Evolutionary conservation across 2,888 invertebrate species (phyloP), one percentile per base, ranked within the genome.

Genomic region (Cheilosia urbana): DNA sequence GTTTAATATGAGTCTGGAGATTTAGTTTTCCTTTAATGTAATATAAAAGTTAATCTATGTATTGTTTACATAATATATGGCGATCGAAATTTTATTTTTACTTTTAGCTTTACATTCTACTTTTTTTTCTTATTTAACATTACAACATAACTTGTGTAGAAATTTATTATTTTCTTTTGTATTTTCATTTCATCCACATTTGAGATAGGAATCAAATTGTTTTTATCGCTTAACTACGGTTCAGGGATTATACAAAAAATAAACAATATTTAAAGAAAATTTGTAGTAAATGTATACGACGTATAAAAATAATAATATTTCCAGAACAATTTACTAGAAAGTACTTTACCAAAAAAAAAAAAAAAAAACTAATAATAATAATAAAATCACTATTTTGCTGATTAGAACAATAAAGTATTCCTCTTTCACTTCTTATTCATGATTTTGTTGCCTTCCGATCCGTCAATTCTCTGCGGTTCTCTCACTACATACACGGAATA

Each of bases 271-370:
- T 78, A 78, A 78, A 72, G 63, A 63, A 72, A 72, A 63, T 11
- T 57, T 3, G 24, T 47, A n/a, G n/a, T 65, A 49, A 34, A 45
- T 9, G 6, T 49, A 7, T 62, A 21, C n/a, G 57, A 76, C 47
- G 63, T 81, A 82, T 71, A 82, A 76, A 82, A 82, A 76, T 82
- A 76, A 82, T 58, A 76, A 57, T 21, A n/a, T 63, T 69, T 73
- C 21, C 58, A 13, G 19, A 62, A 27, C 42, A 40, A 47, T 65
- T 65, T 65, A 37, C 34, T 72, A 68, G 66, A 81, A 80, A 75
- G 60, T 75, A 60, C 55, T 42, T 72, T 60, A 53, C 45, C 11
- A 55, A 60, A 66, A 60, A 30, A 15, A 55, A 60, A 66, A 53
- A 40, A 49, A 42, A 42, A 62, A 47, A n/a, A 51, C 1, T n/a